These are phyloP conservation scores for human (Homo sapiens) DNA, from an alignment of 2,113 vertebrate species.

Conservation along the genomic window DNA sequence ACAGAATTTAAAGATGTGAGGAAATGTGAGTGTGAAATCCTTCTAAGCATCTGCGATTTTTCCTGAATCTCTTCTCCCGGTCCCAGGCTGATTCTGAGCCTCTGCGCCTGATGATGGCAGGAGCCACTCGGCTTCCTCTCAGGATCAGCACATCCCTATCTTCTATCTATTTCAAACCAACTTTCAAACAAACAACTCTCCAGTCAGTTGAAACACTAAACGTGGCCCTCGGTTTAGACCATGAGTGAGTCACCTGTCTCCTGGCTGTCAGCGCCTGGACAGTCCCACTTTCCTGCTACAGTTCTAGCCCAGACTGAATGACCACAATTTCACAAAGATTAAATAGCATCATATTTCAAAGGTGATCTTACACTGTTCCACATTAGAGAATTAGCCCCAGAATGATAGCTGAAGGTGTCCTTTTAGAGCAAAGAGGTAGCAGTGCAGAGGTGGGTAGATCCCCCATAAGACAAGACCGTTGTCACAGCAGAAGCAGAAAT, in stretches of 20 bases:
- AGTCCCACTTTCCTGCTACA: rapidly evolving
- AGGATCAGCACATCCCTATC: background rate
- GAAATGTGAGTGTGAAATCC: background rate
- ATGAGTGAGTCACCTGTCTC: background rate
- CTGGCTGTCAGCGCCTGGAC: background rate
- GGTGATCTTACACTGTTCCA: background rate
- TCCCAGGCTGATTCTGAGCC: no score
- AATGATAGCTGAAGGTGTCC: background rate
- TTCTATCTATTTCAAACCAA: background rate
- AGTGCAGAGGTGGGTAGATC: background rate
- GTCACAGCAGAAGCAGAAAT: background rate
- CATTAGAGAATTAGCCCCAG: background rate
- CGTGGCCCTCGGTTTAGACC: background rate
- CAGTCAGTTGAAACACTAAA: background rate
- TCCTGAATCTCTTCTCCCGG: no score
- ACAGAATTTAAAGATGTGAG: background rate
- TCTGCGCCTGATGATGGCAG: rapidly evolving
- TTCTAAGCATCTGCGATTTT: background rate
- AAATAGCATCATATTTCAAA: background rate
- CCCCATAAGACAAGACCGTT: background rate
- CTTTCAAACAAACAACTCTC: background rate
- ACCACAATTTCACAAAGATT: background rate
- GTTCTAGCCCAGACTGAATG: background rate
- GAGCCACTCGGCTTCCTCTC: background rate
- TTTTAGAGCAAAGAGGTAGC: background rate